Conservation (phyloP, 1,140 invertebrate species). For the Dreissena rostriformis region DNA sequence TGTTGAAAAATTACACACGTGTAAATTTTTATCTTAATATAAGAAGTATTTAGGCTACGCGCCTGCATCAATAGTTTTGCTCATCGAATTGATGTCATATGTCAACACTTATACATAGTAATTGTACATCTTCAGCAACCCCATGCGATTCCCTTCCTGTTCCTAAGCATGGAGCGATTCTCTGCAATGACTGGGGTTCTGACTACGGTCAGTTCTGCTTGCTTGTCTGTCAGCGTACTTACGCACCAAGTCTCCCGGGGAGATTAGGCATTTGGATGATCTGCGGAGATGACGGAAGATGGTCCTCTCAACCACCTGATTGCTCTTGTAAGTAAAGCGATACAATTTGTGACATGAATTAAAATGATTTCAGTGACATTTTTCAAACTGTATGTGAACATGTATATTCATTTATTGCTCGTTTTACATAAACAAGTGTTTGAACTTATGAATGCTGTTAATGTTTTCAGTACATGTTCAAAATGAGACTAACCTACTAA, state of each 20-base stretch:
- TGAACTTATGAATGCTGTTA: too few relatives aligned
- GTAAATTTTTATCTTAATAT: too few relatives aligned
- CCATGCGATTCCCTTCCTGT: not conserved
- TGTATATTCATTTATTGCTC: too few relatives aligned
- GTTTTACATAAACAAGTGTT: too few relatives aligned
- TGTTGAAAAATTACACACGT: not conserved
- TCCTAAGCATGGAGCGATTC: not conserved
- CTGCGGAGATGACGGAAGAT: not conserved
- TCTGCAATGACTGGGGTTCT: constrained; percentile 7
- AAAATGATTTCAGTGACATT: too few relatives aligned
- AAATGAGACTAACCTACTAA: too few relatives aligned
- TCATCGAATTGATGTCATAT: not conserved
- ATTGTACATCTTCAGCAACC: not conserved
- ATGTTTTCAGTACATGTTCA: too few relatives aligned
- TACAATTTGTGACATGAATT: too few relatives aligned
- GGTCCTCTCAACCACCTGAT: not conserved
- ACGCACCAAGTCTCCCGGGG: not conserved
- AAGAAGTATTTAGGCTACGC: too few relatives aligned
- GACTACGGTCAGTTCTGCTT: not conserved
- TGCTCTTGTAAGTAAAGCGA: constrained; percentile 16
- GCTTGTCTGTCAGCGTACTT: not conserved
- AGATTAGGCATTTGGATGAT: constrained; percentile 1
- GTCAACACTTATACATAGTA: not conserved
- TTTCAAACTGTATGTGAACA: too few relatives aligned
- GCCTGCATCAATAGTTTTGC: too few relatives aligned